Base-by-base conservation (phyloP, 2,113 vertebrate genomes). In the Gallinago jamesoni region DNA sequence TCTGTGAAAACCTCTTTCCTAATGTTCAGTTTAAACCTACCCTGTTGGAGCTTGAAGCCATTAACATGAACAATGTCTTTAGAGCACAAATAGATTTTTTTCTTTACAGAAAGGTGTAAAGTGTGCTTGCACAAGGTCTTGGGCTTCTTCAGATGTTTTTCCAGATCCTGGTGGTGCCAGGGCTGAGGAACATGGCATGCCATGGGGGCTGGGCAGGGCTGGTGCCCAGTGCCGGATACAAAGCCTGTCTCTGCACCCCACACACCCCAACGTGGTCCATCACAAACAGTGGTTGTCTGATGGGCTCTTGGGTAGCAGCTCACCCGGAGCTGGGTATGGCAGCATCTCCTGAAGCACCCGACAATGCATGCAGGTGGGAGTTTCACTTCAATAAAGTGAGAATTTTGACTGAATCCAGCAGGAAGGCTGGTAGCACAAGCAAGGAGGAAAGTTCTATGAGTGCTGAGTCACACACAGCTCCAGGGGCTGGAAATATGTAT, bases 251-350 rank as follows among this genome's bases (percentile, higher is more conserved):
- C 45, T 0, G 5, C 24, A 14, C n/a, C 48, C 31, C 2, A 1
- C 0, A 0, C 62, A 17, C 1, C 2, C 43, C 63, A 45, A 2
- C 1, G 0, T 1, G 3, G 57, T 22, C 62, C 23, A 4, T 22
- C 4, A 5, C 41, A 37, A 18, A 1, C 0, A 0, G 15, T 35
- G 45, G 43, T 12, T 14, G 21, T 60, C 67, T 12, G 18, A 2
- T 30, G 68, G 23, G 48, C 25, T 72, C 31, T 47, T n/a, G 35
- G 75, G 10, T 1, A 2, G n/a, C 53, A 76, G 30, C 48, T 84
- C 48, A 10, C 48, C 25, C 0, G 1, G 28, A 69, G 48, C 52
- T 55, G 82, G 22, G 33, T 25, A 19, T 0, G 0, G 59, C 82
- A 80, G 52, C 52, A 35, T 59, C 41, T 45, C 21, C 66, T 55